phyloP scores from a whole-genome alignment of 2,797 vertebrate species.

The Ceyx erithaca region DNA sequence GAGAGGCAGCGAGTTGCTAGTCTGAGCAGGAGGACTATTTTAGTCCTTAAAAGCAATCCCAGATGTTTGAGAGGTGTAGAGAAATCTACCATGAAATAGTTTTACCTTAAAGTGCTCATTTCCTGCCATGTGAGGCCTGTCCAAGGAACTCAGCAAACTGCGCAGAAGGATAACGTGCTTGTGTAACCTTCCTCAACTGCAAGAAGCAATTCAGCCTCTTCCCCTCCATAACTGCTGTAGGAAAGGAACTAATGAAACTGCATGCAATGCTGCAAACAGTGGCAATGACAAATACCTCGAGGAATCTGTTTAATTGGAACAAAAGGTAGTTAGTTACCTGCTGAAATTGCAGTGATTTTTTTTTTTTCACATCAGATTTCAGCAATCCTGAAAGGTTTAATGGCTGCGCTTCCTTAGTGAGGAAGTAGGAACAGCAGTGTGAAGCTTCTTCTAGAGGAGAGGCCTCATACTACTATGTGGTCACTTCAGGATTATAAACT shows the following conservation, averaged over 20 bases:
- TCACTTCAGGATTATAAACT: not conserved
- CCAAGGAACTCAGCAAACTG: not conserved
- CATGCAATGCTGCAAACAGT: not conserved
- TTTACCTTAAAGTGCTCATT: not conserved
- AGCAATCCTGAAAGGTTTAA: not conserved
- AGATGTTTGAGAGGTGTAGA: not conserved
- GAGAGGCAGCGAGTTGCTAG: not conserved
- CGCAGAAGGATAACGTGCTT: rapidly evolving
- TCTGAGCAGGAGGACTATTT: not conserved
- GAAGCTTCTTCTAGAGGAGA: not conserved
- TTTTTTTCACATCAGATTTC: not conserved
- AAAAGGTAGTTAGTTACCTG: not conserved
- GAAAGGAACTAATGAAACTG: not conserved
- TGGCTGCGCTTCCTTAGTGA: not conserved
- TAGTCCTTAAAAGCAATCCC: not conserved
- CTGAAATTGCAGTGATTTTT: not conserved
- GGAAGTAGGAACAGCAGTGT: not conserved
- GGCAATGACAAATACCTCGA: not conserved
- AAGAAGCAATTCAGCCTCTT: not conserved
- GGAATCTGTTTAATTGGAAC: not conserved
- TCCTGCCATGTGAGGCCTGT: not conserved
- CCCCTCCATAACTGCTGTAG: not conserved
- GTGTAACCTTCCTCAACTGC: not conserved
- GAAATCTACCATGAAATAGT: not conserved
- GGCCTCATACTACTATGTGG: not conserved